Conservation (phyloP, 2,113 vertebrate species). For the Dryoscopus gambensis region DNA sequence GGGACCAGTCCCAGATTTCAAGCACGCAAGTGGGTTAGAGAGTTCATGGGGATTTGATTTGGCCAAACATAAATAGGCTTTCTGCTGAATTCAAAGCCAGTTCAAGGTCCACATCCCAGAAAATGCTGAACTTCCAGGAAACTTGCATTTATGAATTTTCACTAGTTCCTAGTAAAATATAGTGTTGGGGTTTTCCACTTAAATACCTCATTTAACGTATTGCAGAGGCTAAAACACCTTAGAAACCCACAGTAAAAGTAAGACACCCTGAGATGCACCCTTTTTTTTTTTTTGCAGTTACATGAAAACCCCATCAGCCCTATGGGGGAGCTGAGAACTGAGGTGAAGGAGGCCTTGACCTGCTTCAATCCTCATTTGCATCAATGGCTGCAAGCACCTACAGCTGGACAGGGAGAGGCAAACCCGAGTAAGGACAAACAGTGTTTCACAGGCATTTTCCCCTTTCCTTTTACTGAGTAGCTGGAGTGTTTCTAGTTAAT, state of each 20-base stretch:
- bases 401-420: not conserved
- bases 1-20: not conserved
- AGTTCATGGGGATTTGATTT: not conserved
- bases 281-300: not conserved
- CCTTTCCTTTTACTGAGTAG: not conserved
- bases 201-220: not conserved
- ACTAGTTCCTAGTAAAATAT: not conserved
- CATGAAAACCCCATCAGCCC: not conserved
- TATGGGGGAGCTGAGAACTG: not conserved
- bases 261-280: not conserved
- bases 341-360: not conserved
- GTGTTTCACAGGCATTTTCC: not conserved
- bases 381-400: not conserved
- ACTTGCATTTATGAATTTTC: not conserved
- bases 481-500: slow-evolving; percentile 9
- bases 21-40: not conserved
- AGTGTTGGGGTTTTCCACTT: not conserved
- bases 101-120: not conserved
- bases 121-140: not conserved
- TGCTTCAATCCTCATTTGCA: not conserved
- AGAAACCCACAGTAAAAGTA: not conserved
- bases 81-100: not conserved
- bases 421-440: accelerated
- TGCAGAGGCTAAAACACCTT: not conserved
- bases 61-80: not conserved